Base-by-base conservation (phyloP, 2,888 invertebrate genomes). In the Herminia tarsipennalis region DNA sequence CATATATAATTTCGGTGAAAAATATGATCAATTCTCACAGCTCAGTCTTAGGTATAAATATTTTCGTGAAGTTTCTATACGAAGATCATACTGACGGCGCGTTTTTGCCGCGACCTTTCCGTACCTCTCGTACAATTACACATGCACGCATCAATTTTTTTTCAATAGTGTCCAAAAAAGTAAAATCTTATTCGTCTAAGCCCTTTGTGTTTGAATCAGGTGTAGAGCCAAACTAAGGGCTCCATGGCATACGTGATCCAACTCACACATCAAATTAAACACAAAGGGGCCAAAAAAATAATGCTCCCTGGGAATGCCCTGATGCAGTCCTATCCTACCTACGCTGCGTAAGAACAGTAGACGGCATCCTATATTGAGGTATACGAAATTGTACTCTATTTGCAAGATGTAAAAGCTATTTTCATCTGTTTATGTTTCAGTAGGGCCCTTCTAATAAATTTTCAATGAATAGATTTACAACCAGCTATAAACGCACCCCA, bases 221-320 rank as follows among this genome's bases (percentile, higher is more conserved):
- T 78, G 74, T 62, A 64, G 39, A 5, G 2, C 41, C 32, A n/a
- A 35, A 27, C 33, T 29, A 27, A 35, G 25, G 24, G 32, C 43
- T 33, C 39, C 3, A 17, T 39, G 40, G 63, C 56, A 44, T 73
- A 73, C 73, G 75, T 78, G 76, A 72, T 61, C 68, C 32, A 52
- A 60, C 62, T 61, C 59, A 52, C 52, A 46, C 41, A 43, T 44
- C 30, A 58, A 59, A 57, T 51, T 47, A 30, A 67, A 73, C 57
- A 80, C 71, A 81, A 83, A 76, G 66, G 56, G 48, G 21, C 49
- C 58, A 76, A 77, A 78, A 79, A 58, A 80, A 73, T 46, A 25
- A 53, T 62, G 55, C 68, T 69, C 74, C 71, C 50, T 51, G 73
- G 80, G 76, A 79, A 78, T 78, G 70, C 78, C 81, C 74, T 51